phyloP scores from a whole-genome alignment of 2,797 vertebrate genomes.

The Tapera naevia region DNA sequence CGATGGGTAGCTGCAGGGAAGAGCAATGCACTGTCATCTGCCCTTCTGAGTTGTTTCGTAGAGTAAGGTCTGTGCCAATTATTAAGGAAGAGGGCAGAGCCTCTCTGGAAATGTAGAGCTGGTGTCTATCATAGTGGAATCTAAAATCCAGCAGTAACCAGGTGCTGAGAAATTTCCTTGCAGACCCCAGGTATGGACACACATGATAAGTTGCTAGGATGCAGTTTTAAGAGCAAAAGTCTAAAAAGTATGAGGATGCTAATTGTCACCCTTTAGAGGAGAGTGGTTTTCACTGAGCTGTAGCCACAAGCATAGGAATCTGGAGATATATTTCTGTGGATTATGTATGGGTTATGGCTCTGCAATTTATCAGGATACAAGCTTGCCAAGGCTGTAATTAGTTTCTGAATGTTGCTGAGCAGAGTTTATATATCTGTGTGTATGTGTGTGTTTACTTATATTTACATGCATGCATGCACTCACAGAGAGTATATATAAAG shows the following conservation, averaged over 20 bases:
- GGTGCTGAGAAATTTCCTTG: constrained; percentile 27
- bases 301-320: background rate
- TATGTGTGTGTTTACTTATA: background rate
- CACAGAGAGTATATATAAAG: background rate
- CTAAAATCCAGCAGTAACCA: constrained; percentile 12
- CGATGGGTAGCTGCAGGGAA: background rate
- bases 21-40: background rate
- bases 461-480: background rate
- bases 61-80: background rate
- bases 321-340: background rate
- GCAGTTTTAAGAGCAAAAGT: background rate
- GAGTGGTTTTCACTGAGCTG: background rate
- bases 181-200: constrained; percentile 3
- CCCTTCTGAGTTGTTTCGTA: background rate
- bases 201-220: constrained; percentile 6
- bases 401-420: background rate
- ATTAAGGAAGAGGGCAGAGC: background rate
- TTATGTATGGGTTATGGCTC: background rate
- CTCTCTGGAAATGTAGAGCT: constrained; percentile 7
- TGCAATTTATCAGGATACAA: background rate
- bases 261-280: background rate
- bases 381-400: constrained; percentile 18
- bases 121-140: background rate
- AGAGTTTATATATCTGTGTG: background rate
- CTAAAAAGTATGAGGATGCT: background rate